Percentiles rank a stretch among this genome's conserved stretches.
These are phyloP conservation scores for Oegoconia quadripuncta DNA, from an alignment of 2,888 invertebrate species.

Conservation along the genomic window DNA sequence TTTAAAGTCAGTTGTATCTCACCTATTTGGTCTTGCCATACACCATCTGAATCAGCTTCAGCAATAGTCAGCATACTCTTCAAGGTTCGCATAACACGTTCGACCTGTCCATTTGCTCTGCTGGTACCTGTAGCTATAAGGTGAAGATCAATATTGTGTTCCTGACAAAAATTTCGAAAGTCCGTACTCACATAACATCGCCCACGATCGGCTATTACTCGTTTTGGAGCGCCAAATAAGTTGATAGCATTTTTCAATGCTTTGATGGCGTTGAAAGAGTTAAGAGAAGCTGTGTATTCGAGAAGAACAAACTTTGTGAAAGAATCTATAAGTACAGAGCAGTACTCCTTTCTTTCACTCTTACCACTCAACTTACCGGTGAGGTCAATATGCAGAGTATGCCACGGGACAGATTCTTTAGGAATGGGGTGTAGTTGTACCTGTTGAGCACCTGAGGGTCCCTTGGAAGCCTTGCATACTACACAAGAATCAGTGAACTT, in stretches of 20 bases:
- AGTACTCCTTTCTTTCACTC: conserved; percentile 35
- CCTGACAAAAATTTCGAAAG: conserved; percentile 17
- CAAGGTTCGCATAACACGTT: conserved; percentile 25
- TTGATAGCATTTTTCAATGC: conserved; percentile 8
- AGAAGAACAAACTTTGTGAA: conserved; percentile 27
- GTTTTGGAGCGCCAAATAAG: conserved; percentile 17
- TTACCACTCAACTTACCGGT: too few species aligned
- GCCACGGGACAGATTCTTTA: background rate
- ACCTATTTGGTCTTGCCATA: conserved; percentile 28
- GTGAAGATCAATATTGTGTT: conserved; percentile 20
- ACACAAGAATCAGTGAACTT: conserved; percentile 14
- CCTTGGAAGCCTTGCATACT: conserved; percentile 10
- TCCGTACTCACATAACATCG: conserved; percentile 12
- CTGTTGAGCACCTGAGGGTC: background rate
- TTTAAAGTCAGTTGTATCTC: conserved; percentile 32
- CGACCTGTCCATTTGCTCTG: conserved; percentile 32
- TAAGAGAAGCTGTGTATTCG: conserved; percentile 20
- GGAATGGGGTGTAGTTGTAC: background rate
- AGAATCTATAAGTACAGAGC: conserved; percentile 27
- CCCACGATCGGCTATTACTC: conserved; percentile 22
- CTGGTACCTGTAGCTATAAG: conserved; percentile 26
- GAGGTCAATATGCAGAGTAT: background rate
- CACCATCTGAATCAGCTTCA: conserved; percentile 18
- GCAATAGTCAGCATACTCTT: conserved; percentile 26
- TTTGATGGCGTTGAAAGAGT: conserved; percentile 17